phyloP scores from a whole-genome alignment of 2,888 invertebrate genomes.

The Cactoblastis cactorum region DNA sequence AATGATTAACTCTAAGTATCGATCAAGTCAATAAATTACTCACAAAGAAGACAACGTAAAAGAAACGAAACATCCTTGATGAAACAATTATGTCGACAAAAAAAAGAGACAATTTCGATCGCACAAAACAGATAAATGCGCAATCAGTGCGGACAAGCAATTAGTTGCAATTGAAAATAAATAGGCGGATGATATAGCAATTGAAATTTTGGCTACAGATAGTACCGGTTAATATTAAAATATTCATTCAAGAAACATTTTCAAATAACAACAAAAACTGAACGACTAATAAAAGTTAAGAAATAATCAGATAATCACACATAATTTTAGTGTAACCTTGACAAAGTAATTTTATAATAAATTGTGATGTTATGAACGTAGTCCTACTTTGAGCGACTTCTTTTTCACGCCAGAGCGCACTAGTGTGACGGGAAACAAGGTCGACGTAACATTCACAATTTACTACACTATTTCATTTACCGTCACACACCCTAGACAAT shows the following conservation, averaged over 20 bases:
- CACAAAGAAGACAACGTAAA: no score
- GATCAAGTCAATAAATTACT: no score
- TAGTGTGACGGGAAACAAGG: constrained; percentile 16
- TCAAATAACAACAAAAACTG: no score
- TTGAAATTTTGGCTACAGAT: constrained; percentile 20
- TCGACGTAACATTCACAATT: constrained; percentile 4
- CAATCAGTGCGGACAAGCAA: constrained; percentile 55
- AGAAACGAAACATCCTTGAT: no score
- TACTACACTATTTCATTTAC: background rate
- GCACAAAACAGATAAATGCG: constrained; percentile 17
- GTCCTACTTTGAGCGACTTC: constrained; percentile 8
- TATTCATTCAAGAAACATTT: no score
- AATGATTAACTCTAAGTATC: no score
- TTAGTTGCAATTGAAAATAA: constrained; percentile 67
- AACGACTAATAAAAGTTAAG: no score
- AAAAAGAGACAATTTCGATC: background rate
- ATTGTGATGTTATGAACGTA: constrained; percentile 13
- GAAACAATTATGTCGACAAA: background rate
- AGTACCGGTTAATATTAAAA: no score
- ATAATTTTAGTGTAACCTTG: no score
- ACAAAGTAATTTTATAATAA: background rate
- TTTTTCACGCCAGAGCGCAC: constrained; percentile 17
- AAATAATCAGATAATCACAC: no score
- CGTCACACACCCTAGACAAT: background rate
- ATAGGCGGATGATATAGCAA: constrained; percentile 48